Conservation (phyloP, 2,888 invertebrate genomes). For the Erebia epiphron region DNA sequence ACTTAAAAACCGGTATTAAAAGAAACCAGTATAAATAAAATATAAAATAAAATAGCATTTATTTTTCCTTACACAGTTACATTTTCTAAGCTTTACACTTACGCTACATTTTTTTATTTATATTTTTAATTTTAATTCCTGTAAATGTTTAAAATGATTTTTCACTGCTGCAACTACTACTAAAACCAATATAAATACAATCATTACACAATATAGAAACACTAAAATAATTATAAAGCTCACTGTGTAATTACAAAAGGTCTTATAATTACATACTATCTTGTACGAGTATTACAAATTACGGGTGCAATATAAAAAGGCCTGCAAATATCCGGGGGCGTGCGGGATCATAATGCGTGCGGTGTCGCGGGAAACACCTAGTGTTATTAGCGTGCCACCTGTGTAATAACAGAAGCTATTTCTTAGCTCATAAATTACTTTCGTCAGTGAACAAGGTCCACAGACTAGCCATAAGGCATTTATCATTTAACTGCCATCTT, state of each 20-base stretch:
- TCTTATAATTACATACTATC: not conserved
- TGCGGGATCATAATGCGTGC: conserved; percentile 40
- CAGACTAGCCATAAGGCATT: conserved; percentile 45
- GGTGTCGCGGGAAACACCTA: conserved; percentile 40
- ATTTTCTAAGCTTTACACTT: no score
- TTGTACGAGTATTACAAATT: not conserved
- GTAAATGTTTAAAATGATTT: no score
- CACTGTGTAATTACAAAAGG: not conserved
- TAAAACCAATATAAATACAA: no score
- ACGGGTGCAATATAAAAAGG: conserved; percentile 7
- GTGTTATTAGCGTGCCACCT: conserved; percentile 40
- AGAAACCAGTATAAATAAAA: no score
- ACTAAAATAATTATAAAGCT: not conserved
- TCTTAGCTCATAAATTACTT: conserved; percentile 64
- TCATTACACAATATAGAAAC: not conserved
- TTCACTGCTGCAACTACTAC: no score
- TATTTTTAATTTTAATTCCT: no score
- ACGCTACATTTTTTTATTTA: no score
- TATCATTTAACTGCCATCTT: no score
- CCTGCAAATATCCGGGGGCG: conserved; percentile 33
- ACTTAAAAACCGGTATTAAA: no score
- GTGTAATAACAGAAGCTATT: conserved; percentile 58
- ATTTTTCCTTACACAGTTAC: no score
- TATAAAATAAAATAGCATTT: no score
- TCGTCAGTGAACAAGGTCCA: conserved; percentile 46